Base-by-base conservation (phyloP, 2,797 vertebrate genomes). In the Cyprinella venusta region DNA sequence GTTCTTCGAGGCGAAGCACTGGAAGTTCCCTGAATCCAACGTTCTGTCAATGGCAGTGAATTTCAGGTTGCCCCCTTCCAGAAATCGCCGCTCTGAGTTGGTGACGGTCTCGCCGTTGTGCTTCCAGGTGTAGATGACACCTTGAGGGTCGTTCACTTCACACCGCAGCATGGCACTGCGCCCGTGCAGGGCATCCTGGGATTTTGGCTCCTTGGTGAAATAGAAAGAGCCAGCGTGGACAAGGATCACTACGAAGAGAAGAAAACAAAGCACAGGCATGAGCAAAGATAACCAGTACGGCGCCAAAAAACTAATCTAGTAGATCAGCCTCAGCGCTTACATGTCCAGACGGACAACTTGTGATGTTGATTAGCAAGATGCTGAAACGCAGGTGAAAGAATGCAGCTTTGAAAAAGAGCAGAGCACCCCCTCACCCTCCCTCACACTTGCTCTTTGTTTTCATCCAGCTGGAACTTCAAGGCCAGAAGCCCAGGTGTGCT, bases 131-230 rank as follows among this genome's bases (percentile, higher is more conserved):
- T 96, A 94, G 0, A 77, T 85, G 33, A 95, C 85, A 0, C 87
- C 87, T 0, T 79, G 87, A 0, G 92, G 88, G 0, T 93, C 90
- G 56, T 92, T 92, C 8, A 96, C 95, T 88, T 96, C 96, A 0
- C 96, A 97, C 79, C 95, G 94, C 74, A 97, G 93, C 86, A 97
- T 95, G 0, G 96, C 96, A 0, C 96, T 91, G 86, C 96, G 95
- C 8, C 96, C 96, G 0, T 97, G 95, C 82, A 96, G 86, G 0
- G 95, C 95, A 0, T 97, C 96, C 92, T 97, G 96, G 12, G 96
- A 96, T 52, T 95, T 96, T 0, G 96, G 96, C 87, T 96, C 95
- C 82, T 96, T 95, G 38, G 94, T 95, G 90, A 97, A 97, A 67
- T 91, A 38, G 16, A 96, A 92, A 36, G 83, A 82, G 0, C 81